phyloP scores from a whole-genome alignment of 2,797 vertebrate species.

The Alouatta caraya region DNA sequence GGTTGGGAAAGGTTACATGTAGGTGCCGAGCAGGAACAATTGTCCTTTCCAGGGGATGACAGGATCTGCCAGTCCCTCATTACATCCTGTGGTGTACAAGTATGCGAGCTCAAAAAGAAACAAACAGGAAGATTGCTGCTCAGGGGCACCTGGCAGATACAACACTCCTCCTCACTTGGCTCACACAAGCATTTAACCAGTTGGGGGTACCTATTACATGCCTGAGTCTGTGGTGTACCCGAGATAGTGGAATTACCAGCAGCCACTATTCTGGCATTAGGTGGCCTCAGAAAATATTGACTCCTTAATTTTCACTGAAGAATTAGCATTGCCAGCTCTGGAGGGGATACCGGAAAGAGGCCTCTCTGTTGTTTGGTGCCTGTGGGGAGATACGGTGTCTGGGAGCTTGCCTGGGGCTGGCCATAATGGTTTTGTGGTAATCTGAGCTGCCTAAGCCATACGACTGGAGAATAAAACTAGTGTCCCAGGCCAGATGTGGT shows the following conservation, averaged over 20 bases:
- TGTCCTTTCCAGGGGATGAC: background rate
- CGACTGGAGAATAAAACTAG: background rate
- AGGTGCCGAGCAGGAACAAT: background rate
- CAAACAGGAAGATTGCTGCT: slow-evolving; percentile 52
- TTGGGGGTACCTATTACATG: slow-evolving; percentile 42
- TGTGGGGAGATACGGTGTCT: background rate
- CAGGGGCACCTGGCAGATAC: slow-evolving; percentile 6
- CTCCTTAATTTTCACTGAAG: slow-evolving; percentile 60
- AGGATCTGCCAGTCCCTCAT: slow-evolving; percentile 29
- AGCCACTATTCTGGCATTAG: slow-evolving; percentile 50
- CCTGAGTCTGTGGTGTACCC: slow-evolving; percentile 19
- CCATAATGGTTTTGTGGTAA: background rate
- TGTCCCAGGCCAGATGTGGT: background rate
- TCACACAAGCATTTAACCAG: slow-evolving; percentile 57
- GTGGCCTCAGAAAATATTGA: slow-evolving; percentile 47
- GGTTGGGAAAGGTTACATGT: background rate
- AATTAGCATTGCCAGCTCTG: background rate
- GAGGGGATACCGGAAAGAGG: background rate
- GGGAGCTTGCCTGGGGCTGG: background rate
- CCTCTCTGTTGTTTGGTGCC: background rate
- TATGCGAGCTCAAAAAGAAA: slow-evolving; percentile 46
- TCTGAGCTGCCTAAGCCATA: background rate
- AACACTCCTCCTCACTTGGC: slow-evolving; percentile 59
- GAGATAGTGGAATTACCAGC: slow-evolving; percentile 42
- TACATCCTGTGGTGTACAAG: slow-evolving; percentile 27